Base-by-base conservation (phyloP, 2,888 invertebrate species). In the Leptodirus hochenwartii region DNA sequence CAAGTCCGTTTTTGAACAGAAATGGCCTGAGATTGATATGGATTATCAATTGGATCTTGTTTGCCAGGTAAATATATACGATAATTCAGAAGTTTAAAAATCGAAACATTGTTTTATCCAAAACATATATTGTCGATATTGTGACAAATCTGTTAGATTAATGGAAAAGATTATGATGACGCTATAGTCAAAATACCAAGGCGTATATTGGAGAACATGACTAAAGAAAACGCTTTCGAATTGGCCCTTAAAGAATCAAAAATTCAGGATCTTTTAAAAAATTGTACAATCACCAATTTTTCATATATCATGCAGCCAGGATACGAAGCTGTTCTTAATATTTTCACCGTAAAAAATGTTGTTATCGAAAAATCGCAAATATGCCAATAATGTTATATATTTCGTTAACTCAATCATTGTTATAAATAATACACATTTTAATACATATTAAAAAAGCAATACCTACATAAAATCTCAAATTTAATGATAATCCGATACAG, bases 1-100 rank as follows among this genome's bases (percentile, higher is more conserved):
- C 30, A 59, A 67, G 47, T 58, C 64, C 47, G 74, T 87, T 27
- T 59, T 82, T 23, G 65, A 76, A 32, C 84, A 88, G 54, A 58
- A 50, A 25, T 81, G 85, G 87, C 81, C 85, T 0, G 55, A 66
- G 48, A 65, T 80, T 29, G 79, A 87, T 54, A 53, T 59, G 36
- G 51, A 69, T 39, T 82, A 71, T 45, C 58, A 68, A 41, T 50
- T 82, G 32, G 68, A 72, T 41, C 58, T 80, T 27, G 56, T 61
- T 27, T 66, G 74, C 41, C 67, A 66, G 54, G 74, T 75, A 51
- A 59, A 55, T 54, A n/a, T 31, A 14, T 26, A 15, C 17, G n/a
- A 30, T 22, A 17, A 12, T 31, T n/a, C 15, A 10, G 27, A 3
- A 4, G 15, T 20, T 25, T 15, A 26, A 8, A 5, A 30, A 29